Percentiles rank a stretch among this genome's conserved stretches.
Evolutionary conservation across 2,888 invertebrate species (phyloP).

Genomic region (Paralinhomoeus sp.): DNA sequence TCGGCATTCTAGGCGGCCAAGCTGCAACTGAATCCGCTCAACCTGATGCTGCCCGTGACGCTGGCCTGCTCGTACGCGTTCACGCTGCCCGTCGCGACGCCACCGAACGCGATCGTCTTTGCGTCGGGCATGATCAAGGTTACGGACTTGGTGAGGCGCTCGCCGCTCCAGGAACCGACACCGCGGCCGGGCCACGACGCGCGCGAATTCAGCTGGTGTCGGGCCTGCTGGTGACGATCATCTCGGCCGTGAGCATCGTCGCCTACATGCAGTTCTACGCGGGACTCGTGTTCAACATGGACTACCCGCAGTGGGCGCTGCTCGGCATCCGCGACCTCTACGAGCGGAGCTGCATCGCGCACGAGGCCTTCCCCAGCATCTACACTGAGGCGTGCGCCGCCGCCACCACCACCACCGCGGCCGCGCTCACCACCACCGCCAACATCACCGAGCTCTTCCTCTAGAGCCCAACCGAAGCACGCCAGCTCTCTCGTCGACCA

Average conservation of each 20-base stretch:
- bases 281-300: constrained; percentile 5
- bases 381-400: too few species aligned
- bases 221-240: constrained; percentile 7
- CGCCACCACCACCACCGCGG: too few species aligned
- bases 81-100: constrained; percentile 72
- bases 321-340: too few species aligned
- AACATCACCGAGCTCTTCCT: too few species aligned
- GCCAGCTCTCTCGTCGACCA: too few species aligned
- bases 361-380: too few species aligned
- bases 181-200: too few species aligned
- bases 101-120: constrained; percentile 76
- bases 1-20: constrained; percentile 11
- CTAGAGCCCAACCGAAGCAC: too few species aligned
- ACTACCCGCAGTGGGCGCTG: too few species aligned
- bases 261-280: constrained; percentile 11
- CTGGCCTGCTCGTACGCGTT: constrained; percentile 66
- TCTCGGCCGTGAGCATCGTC: constrained; percentile 9
- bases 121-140: constrained; percentile 30
- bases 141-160: constrained; percentile 26
- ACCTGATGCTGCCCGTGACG: constrained; percentile 66
- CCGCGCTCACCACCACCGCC: too few species aligned
- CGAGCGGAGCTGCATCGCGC: too few species aligned
- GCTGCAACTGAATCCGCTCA: constrained; percentile 42
- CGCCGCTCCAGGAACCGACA: too few species aligned
- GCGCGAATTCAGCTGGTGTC: neutral